Conservation (phyloP, 2,113 vertebrate genomes). For the Gracilinanus agilis region DNA sequence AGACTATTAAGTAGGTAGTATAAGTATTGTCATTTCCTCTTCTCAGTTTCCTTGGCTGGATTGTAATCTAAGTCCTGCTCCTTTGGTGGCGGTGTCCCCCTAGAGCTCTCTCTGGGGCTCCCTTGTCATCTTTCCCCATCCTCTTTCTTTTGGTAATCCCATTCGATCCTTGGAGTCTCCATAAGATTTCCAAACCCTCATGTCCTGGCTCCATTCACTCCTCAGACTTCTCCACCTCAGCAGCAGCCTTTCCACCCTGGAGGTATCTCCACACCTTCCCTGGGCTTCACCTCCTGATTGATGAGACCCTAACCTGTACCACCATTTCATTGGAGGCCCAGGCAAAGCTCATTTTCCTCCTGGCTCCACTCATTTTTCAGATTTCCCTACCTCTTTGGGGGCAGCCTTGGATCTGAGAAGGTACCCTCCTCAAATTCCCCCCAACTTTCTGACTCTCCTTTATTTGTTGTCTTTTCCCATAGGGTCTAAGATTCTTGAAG, state of each 20-base stretch:
- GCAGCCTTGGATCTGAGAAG: background rate
- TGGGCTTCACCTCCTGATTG: background rate
- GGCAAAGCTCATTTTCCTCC: background rate
- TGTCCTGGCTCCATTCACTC: background rate
- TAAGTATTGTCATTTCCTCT: background rate
- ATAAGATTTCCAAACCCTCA: background rate
- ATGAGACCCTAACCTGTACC: background rate
- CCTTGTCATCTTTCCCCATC: background rate
- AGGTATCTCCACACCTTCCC: background rate
- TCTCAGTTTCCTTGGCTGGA: background rate
- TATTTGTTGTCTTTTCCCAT: background rate
- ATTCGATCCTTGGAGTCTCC: background rate
- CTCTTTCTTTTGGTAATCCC: background rate
- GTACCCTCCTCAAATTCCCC: background rate
- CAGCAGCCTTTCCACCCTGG: background rate
- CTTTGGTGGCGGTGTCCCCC: background rate
- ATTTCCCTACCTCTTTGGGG: background rate
- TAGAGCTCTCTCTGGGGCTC: background rate
- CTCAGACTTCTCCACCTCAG: background rate
- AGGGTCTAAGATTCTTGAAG: background rate
- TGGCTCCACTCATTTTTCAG: background rate
- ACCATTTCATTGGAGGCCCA: background rate
- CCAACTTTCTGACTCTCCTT: background rate
- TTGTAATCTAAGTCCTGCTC: background rate
- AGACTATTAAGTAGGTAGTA: background rate